Percentiles rank a stretch among this genome's conserved stretches.
These are phyloP conservation scores for Brachymystax lenok DNA, from an alignment of 2,797 vertebrate genomes.

Conservation along the genomic window DNA sequence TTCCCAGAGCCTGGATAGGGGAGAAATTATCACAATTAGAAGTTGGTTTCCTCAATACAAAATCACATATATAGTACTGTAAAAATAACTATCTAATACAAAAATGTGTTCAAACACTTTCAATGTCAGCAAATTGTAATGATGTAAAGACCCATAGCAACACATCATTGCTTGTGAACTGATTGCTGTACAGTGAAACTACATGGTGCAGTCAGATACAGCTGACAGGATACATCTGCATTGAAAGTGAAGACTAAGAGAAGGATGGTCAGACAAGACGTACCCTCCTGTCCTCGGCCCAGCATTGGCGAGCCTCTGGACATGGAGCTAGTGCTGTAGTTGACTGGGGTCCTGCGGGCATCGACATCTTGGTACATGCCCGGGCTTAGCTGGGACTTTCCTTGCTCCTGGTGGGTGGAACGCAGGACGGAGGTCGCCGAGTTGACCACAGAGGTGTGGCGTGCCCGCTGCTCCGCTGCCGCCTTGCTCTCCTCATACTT, in stretches of 20 bases:
- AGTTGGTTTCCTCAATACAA: not conserved
- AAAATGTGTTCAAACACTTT: no score
- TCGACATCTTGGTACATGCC: constrained; percentile 93
- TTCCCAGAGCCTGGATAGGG: constrained; percentile 82
- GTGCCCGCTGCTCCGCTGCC: constrained; percentile 72
- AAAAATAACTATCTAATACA: no score
- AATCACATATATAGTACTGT: not conserved
- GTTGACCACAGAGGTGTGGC: constrained; percentile 94
- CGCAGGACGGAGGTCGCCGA: constrained; percentile 92
- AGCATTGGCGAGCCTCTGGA: constrained; percentile 95
- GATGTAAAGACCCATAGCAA: no score
- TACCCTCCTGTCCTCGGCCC: constrained; percentile 86
- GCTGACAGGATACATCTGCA: no score
- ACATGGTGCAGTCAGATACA: no score
- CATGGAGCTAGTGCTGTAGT: constrained; percentile 84
- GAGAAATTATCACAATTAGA: not conserved
- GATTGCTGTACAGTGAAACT: no score
- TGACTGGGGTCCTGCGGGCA: constrained; percentile 91
- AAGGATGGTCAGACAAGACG: not conserved
- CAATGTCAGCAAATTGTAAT: no score
- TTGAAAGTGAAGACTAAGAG: no score
- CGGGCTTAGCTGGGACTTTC: constrained; percentile 92
- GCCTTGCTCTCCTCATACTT: constrained; percentile 92
- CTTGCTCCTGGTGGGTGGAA: constrained; percentile 89
- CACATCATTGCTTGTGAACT: no score